Evolutionary conservation across 2,113 vertebrate species (phyloP).

Genomic region (Stercorarius parasiticus): DNA sequence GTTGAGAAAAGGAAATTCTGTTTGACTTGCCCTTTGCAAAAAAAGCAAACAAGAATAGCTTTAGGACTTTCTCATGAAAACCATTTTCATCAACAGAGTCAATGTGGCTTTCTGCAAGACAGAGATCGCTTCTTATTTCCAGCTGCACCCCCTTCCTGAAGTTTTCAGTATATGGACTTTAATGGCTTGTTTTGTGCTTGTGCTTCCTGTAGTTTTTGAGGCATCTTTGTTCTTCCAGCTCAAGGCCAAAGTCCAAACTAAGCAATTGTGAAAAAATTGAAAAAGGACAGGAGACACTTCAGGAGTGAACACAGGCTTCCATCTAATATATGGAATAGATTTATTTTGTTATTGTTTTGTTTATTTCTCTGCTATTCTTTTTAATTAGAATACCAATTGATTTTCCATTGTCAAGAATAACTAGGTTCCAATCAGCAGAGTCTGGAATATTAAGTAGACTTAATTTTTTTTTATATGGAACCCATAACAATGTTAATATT

Average conservation of each 20-base stretch:
- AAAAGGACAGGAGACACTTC: background rate
- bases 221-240: background rate
- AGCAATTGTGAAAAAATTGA: fast-evolving
- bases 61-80: background rate
- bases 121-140: background rate
- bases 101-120: background rate
- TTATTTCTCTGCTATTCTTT: conserved; percentile 36
- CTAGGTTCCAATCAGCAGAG: conserved; percentile 29
- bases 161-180: background rate
- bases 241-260: background rate
- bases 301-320: background rate
- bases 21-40: background rate
- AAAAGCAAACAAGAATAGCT: background rate
- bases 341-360: conserved; percentile 1
- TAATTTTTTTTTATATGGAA: conserved; percentile 33
- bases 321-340: background rate
- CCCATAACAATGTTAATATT: conserved; percentile 59
- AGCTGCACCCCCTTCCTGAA: background rate
- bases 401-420: conserved; percentile 53
- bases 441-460: conserved; percentile 49
- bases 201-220: background rate
- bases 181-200: background rate
- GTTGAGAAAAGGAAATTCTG: background rate
- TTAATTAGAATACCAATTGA: conserved; percentile 48
- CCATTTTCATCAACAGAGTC: background rate